phyloP scores from a whole-genome alignment of 1,140 invertebrate species.

The Helicoverpa armigera region DNA sequence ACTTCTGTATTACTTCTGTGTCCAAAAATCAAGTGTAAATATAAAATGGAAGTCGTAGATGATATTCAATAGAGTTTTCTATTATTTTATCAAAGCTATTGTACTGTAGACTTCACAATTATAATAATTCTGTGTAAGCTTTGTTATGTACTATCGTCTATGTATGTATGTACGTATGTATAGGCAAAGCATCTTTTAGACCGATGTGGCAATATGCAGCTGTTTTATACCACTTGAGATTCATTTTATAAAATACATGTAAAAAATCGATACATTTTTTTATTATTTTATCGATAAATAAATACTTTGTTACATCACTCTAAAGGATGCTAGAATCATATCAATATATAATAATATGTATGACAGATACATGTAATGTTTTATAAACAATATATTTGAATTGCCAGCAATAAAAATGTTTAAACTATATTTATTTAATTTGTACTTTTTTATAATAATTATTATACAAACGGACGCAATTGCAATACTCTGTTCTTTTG shows the following conservation, averaged over 20 bases:
- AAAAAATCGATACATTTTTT: neutral
- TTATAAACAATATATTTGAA: conserved; percentile 29
- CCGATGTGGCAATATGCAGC: neutral
- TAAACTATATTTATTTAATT: conserved; percentile 13
- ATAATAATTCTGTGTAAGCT: conserved; percentile 46
- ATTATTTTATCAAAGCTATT: conserved; percentile 34
- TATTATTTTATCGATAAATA: conserved; percentile 1
- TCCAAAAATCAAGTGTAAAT: conserved; percentile 3
- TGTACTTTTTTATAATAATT: conserved; percentile 31
- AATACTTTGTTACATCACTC: conserved; percentile 4
- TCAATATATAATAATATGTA: conserved; percentile 50
- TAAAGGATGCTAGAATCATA: conserved; percentile 54
- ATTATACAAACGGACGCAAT: conserved; percentile 62
- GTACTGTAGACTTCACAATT: conserved; percentile 24
- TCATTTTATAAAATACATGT: neutral
- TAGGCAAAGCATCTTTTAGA: conserved; percentile 45
- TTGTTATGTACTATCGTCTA: conserved; percentile 59
- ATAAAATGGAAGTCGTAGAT: conserved; percentile 15
- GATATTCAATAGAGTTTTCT: conserved; percentile 36
- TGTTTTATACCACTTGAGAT: neutral
- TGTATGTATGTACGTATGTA: conserved; percentile 54
- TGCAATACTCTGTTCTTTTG: conserved; percentile 62
- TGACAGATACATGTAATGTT: conserved; percentile 48
- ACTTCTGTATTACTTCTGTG: too few species aligned
- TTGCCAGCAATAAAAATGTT: conserved; percentile 45